phyloP scores from a whole-genome alignment of 2,113 vertebrate genomes.

The Tupaia chinensis region DNA sequence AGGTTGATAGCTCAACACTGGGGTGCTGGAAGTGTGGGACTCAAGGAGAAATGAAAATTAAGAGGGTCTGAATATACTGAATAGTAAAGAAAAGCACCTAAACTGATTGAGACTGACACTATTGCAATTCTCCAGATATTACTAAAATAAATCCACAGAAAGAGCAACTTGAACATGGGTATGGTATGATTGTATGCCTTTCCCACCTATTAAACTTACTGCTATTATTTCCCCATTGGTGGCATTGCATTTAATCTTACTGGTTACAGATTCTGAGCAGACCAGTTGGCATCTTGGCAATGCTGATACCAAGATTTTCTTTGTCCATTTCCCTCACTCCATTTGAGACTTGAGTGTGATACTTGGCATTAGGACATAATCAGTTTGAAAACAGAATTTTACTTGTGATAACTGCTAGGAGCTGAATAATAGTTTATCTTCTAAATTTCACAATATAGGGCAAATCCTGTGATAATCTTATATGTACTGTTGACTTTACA shows the following conservation, averaged over 20 bases:
- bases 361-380: neutral
- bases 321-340: neutral
- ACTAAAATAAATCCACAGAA: neutral
- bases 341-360: neutral
- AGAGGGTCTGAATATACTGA: neutral
- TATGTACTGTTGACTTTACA: neutral
- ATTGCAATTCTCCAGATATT: neutral
- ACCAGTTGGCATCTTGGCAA: neutral
- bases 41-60: neutral
- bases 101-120: neutral
- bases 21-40: neutral
- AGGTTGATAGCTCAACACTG: neutral
- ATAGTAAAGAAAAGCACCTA: neutral
- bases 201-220: neutral
- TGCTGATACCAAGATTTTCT: neutral
- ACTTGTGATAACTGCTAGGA: neutral
- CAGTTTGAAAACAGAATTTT: conserved; percentile 18
- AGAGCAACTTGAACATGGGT: neutral
- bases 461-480: neutral
- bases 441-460: neutral
- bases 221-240: neutral
- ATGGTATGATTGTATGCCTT: neutral
- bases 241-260: neutral
- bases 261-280: neutral
- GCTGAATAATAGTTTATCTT: neutral